Base-by-base conservation (phyloP, 2,113 vertebrate genomes). In the Neogobius melanostomus region DNA sequence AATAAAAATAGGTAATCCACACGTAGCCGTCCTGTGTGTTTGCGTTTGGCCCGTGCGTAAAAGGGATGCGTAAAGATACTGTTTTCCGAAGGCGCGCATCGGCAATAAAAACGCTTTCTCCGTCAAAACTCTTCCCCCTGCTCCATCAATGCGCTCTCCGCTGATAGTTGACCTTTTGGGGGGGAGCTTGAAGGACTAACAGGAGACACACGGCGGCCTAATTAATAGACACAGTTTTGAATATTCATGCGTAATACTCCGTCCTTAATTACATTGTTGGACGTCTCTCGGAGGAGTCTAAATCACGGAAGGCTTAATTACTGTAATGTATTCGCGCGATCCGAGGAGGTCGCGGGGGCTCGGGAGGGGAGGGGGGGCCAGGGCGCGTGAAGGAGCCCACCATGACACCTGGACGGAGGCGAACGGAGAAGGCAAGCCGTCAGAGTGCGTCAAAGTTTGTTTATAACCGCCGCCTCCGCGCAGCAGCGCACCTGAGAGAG, bases 281-380 rank as follows among this genome's bases (percentile, higher is more conserved):
- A 96, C 95, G 95, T 97, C 93, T 92, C 95, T 98, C 97, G 88
- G 90, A 96, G 96, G 97, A 98, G 93, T 92, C 94, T 95, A 98
- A 99, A 98, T 98, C 98, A 99, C 98, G 93, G 93, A 96, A 98
- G 98, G 95, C 96, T 98, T 99, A 98, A 99, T 99, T 99, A 99
- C 96, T 95, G 93, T 98, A 99, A 99, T 99, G 95, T 99, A 99
- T 99, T 98, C 97, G 91, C 93, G 85, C 95, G 94, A 44, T 94
- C 95, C 95, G 91, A 88, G 91, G 93, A 15, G 95, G 94, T 95
- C 95, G 93, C 91, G 89, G 89, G 87, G 93, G 88, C 28, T 42
- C 56, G 93, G 96, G 95, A 95, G 94, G 93, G 93, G 95, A 93
- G 95, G 94, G 94, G 86, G 93, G 88, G 93, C 95, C 95, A 95